phyloP scores from a whole-genome alignment of 2,888 invertebrate genomes.

The Erebia ligea region DNA sequence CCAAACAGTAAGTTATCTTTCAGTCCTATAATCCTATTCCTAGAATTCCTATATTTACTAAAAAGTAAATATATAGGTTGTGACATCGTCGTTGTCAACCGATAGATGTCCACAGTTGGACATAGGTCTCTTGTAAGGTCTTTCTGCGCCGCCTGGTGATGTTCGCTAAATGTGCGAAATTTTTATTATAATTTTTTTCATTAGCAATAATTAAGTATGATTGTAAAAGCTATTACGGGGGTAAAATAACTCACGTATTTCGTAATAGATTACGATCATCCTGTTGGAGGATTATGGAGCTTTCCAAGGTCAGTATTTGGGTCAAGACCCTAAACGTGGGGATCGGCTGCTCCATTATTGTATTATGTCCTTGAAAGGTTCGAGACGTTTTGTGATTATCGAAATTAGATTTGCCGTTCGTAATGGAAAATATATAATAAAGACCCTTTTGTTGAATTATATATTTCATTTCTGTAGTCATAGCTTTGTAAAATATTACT shows the following conservation, averaged over 20 bases:
- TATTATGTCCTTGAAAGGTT: conserved; percentile 19
- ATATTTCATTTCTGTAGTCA: background rate
- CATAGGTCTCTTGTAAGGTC: too few species aligned
- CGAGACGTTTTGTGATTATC: conserved; percentile 14
- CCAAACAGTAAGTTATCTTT: too few species aligned
- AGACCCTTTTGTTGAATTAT: background rate
- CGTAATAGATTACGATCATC: conserved; percentile 18
- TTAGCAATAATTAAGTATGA: background rate
- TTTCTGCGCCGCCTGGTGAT: too few species aligned
- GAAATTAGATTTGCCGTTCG: conserved; percentile 16
- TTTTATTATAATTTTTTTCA: background rate
- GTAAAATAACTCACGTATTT: conserved; percentile 7
- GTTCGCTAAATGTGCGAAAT: too few species aligned
- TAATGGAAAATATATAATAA: conserved; percentile 2
- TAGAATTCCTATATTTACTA: too few species aligned
- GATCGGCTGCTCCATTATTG: conserved; percentile 14
- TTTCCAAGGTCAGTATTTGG: conserved; percentile 15
- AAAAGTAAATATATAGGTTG: too few species aligned
- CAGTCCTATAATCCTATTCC: too few species aligned
- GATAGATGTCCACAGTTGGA: too few species aligned
- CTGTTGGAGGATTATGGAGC: conserved; percentile 13
- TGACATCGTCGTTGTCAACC: too few species aligned
- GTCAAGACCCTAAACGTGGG: conserved; percentile 21
- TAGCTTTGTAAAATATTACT: background rate
- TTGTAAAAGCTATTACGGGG: background rate